These are phyloP conservation scores for Amphimallon solstitiale DNA, from an alignment of 2,888 invertebrate genomes.

Conservation along the genomic window DNA sequence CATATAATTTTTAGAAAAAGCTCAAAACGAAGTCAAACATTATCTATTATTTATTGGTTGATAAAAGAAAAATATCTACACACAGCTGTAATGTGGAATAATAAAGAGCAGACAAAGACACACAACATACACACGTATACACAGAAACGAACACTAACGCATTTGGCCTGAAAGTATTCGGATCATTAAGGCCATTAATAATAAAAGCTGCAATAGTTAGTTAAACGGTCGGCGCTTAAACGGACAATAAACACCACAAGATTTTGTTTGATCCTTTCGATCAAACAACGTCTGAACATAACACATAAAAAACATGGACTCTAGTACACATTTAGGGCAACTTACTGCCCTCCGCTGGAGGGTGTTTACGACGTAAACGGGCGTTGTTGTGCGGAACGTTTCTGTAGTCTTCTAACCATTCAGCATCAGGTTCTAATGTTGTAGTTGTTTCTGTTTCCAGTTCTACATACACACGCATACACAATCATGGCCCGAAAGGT, in stretches of 20 bases:
- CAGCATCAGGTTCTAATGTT: conserved; percentile 40
- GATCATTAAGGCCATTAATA: too few relatives aligned
- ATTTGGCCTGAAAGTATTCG: conserved; percentile 39
- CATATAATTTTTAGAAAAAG: too few relatives aligned
- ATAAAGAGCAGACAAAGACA: conserved; percentile 23
- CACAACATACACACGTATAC: conserved; percentile 54
- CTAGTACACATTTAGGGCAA: conserved; percentile 43
- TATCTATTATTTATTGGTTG: conserved; percentile 1
- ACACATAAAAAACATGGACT: conserved; percentile 36
- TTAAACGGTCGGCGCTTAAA: conserved; percentile 17
- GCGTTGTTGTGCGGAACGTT: conserved; percentile 40
- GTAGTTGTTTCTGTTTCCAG: conserved; percentile 12
- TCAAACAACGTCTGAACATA: conserved; percentile 16
- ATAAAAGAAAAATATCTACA: not conserved
- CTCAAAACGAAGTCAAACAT: not conserved
- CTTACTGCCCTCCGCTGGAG: conserved; percentile 54
- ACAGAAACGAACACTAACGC: conserved; percentile 46
- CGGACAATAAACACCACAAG: conserved; percentile 33
- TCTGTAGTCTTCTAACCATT: conserved; percentile 44
- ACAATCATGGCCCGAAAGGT: not conserved
- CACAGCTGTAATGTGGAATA: not conserved
- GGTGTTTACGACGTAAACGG: conserved; percentile 42
- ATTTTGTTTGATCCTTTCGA: conserved; percentile 10
- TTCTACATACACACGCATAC: conserved; percentile 8
- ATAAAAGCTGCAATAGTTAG: not conserved